A percentile compares a stretch with the other conserved stretches of the same genome.
Evolutionary conservation across 2,113 vertebrate genomes (phyloP).

Genomic region (Paradisaea rubra): DNA sequence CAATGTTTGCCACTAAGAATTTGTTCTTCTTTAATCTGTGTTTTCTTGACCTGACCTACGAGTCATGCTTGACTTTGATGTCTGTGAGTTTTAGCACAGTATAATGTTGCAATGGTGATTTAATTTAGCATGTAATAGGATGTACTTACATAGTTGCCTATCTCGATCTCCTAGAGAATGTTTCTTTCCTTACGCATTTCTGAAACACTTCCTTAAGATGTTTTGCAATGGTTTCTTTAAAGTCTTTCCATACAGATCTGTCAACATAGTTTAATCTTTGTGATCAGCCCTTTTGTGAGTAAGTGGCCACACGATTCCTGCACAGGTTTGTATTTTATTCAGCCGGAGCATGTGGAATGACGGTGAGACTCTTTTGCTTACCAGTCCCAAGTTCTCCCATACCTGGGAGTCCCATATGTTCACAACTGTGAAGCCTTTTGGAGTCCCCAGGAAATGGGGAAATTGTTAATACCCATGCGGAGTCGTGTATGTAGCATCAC

Average conservation of each 20-base stretch:
- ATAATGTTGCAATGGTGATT: slow-evolving; percentile 20
- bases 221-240: slow-evolving; percentile 48
- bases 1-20: not conserved
- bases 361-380: not conserved
- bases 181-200: slow-evolving; percentile 34
- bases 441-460: not conserved
- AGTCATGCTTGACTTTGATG: slow-evolving; percentile 16
- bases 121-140: slow-evolving; percentile 37
- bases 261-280: not conserved
- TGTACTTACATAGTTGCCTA: slow-evolving; percentile 17
- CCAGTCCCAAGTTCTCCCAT: not conserved
- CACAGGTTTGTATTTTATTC: not conserved
- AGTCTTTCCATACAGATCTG: not conserved
- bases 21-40: not conserved
- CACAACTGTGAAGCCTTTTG: not conserved
- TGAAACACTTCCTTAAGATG: slow-evolving; percentile 31
- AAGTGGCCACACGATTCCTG: not conserved
- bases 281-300: not conserved
- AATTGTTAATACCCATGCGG: not conserved
- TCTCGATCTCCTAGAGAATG: slow-evolving; percentile 25
- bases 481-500: fast-evolving
- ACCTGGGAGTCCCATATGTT: too few relatives aligned
- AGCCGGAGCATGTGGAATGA: not conserved
- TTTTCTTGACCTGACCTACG: not conserved
- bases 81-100: not conserved